Evolutionary conservation across 1,140 invertebrate species (phyloP).

Genomic region (Eriosoma lanigerum): DNA sequence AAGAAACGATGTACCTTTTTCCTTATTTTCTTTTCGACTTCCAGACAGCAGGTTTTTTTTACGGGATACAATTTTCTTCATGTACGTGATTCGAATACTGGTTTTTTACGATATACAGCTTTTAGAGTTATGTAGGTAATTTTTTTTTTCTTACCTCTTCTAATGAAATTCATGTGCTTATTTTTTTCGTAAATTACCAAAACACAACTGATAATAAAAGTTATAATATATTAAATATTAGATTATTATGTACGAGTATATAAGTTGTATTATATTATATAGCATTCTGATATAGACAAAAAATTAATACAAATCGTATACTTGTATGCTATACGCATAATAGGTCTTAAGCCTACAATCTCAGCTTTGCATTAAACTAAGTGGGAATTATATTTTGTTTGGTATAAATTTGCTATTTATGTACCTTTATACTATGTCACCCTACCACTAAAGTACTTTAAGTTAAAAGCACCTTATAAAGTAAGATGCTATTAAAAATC

Average conservation of each 20-base stretch:
- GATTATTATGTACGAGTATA: neutral
- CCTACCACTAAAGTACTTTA: neutral
- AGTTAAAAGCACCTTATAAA: conserved; percentile 28
- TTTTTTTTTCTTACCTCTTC: neutral
- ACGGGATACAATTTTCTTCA: conserved; percentile 47
- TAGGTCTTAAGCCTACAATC: neutral
- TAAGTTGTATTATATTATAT: neutral
- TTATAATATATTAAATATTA: too few species aligned
- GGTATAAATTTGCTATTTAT: neutral
- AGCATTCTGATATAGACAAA: neutral
- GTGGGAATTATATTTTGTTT: conserved; percentile 13
- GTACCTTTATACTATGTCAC: neutral
- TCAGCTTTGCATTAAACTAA: conserved; percentile 7
- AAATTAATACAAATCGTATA: neutral
- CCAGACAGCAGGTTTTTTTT: conserved; percentile 38
- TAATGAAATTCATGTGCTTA: conserved; percentile 33
- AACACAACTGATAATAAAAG: neutral
- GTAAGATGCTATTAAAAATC: conserved; percentile 37
- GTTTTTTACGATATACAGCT: conserved; percentile 19
- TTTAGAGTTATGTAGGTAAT: conserved; percentile 11
- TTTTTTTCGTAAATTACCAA: neutral
- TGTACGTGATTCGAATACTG: conserved; percentile 42
- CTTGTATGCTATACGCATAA: neutral
- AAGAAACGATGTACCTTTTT: conserved; percentile 34
- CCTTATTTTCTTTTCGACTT: conserved; percentile 42